Conservation (phyloP, 2,113 vertebrate genomes). For the Nothobranchius kuhntae region DNA sequence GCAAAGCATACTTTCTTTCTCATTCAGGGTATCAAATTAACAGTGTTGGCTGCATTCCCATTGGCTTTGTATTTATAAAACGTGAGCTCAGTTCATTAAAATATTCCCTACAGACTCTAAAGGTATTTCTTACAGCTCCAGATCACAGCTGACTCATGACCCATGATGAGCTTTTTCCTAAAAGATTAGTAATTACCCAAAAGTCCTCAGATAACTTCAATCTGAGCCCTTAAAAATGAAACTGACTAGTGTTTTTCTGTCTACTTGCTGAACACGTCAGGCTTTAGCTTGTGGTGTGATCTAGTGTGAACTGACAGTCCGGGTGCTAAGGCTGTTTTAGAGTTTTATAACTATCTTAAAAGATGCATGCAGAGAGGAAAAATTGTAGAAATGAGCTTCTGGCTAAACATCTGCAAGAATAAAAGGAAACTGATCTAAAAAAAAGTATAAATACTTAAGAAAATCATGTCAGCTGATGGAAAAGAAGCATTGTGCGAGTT, state of each 20-base stretch:
- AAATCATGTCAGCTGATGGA: not conserved
- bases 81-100: conserved; percentile 14
- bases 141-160: not conserved
- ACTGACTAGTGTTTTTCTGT: not conserved
- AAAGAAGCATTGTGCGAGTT: not conserved
- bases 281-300: not conserved
- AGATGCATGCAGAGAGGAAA: not conserved
- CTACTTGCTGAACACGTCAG: not conserved
- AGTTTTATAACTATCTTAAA: not conserved
- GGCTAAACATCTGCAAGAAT: not conserved
- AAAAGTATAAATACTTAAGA: not conserved
- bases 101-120: conserved; percentile 32
- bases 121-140: conserved; percentile 12
- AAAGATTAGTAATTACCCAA: too few species aligned
- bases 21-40: conserved; percentile 12
- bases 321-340: not conserved
- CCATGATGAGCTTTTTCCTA: too few species aligned
- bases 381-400: not conserved
- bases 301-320: not conserved
- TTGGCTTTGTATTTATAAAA: conserved; percentile 29
- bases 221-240: not conserved
- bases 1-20: conserved; percentile 18
- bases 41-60: conserved; percentile 18
- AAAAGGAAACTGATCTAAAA: too few species aligned
- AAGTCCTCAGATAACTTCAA: not conserved